Evolutionary conservation across 2,888 invertebrate species (phyloP).

Genomic region (Lumbricus terrestris): DNA sequence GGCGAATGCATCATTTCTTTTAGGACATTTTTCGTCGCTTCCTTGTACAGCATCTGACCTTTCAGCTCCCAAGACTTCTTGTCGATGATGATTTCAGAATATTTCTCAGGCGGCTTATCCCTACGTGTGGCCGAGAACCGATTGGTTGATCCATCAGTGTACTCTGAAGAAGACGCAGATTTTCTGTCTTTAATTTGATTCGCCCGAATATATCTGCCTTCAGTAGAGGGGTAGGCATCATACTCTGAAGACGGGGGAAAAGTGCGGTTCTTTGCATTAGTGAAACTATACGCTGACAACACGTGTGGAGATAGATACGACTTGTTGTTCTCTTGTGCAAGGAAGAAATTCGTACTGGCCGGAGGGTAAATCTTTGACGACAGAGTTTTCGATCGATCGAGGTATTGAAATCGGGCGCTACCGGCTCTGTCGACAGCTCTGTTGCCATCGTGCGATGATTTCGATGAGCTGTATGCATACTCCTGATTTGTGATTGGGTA

Average conservation of each 20-base stretch:
- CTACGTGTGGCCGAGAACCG: background rate
- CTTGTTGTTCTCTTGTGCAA: background rate
- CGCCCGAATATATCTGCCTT: background rate
- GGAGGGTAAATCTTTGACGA: background rate
- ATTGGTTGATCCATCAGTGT: background rate
- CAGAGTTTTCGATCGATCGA: background rate
- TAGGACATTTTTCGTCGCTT: background rate
- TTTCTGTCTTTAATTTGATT: background rate
- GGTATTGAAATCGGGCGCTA: background rate
- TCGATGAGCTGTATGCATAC: background rate
- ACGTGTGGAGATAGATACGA: background rate
- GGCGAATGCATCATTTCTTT: background rate
- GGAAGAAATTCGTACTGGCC: background rate
- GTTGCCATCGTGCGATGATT: background rate
- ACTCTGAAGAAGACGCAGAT: background rate
- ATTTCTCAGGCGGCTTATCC: background rate
- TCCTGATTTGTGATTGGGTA: background rate
- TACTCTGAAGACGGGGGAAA: background rate
- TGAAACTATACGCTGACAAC: background rate
- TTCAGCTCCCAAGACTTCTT: constrained; percentile 7
- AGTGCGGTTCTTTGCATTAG: background rate
- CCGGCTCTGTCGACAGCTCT: background rate
- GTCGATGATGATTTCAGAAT: background rate
- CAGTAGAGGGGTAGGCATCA: background rate
- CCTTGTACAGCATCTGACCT: background rate